Evolutionary conservation across 2,797 vertebrate genomes (phyloP), one percentile per base, ranked within the genome.

Genomic region (Sylvilagus floridanus): DNA sequence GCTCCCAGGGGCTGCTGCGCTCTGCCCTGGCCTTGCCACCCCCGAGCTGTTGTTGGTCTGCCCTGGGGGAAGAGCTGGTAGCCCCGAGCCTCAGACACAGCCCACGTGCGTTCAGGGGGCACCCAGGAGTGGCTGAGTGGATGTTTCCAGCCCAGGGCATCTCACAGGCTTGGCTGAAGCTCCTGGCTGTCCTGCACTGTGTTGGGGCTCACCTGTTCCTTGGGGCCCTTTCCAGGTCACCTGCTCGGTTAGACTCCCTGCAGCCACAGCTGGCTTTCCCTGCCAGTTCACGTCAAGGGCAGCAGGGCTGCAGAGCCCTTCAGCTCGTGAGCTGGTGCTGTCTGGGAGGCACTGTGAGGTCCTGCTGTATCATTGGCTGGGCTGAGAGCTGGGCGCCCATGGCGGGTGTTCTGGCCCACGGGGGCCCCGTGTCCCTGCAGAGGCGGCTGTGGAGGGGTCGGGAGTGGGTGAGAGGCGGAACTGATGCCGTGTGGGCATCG

Each of bases 191-290:
- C 14, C 71, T 19, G 21, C 5, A n/a, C 30, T 6, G 0, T 14
- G 57, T 16, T 21, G 4, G 3, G n/a, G 37, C 5, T 62, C 0
- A 0, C 21, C 7, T 9, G 2, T 50, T 54, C 16, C 76, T 17
- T 4, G 47, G 28, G 42, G n/a, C 19, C 13, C n/a, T 66, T 11
- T 5, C 30, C 22, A 5, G n/a, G 69, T 68, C 37, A 6, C 14
- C 54, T 6, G 54, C 54, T 57, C 4, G 54, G 54, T 57, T 57
- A 57, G 54, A 57, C 4, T 57, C 14, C 54, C 54, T 57, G 54
- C 54, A 16, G 19, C 54, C 42, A 47, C 42, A 47, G 42, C 42
- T 47, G 42, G 42, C 42, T 8, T 47, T 47, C 42, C 42, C 42
- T 47, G 42, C 42, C 42, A 47, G 42, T 47, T 9, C 8, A 47